These are phyloP conservation scores for Diploptera punctata DNA, from an alignment of 2,888 invertebrate genomes.

Conservation along the genomic window DNA sequence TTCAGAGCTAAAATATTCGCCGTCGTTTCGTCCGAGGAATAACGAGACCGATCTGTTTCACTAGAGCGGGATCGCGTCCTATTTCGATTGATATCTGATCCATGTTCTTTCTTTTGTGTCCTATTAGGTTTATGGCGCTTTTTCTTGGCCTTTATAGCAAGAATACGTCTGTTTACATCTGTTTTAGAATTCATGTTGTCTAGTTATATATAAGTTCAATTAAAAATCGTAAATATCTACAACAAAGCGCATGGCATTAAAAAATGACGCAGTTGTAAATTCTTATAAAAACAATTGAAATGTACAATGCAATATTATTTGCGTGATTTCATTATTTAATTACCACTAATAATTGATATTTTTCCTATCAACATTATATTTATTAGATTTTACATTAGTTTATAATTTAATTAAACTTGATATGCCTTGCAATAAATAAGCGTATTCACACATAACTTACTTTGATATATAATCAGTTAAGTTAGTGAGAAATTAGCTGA, in stretches of 20 bases:
- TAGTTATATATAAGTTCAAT: conserved; percentile 28
- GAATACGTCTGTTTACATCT: conserved; percentile 89
- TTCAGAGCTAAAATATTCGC: conserved; percentile 77
- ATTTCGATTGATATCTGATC: conserved; percentile 48
- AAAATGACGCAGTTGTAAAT: conserved; percentile 35
- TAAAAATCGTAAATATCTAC: conserved; percentile 62
- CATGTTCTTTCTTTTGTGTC: conserved; percentile 79
- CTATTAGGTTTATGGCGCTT: conserved; percentile 81
- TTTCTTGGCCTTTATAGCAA: conserved; percentile 92
- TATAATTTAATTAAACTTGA: no score
- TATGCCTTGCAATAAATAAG: no score
- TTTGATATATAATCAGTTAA: no score
- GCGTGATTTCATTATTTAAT: no score
- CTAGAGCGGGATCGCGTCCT: conserved; percentile 42
- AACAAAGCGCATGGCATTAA: conserved; percentile 36
- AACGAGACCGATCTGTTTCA: conserved; percentile 44
- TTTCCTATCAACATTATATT: no score
- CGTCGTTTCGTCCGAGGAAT: conserved; percentile 80
- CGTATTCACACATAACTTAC: no score
- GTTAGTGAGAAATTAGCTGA: no score
- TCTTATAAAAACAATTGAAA: conserved; percentile 15
- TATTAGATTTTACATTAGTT: no score
- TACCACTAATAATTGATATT: no score
- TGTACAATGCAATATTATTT: neutral
- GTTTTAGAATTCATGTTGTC: conserved; percentile 82